phyloP scores from a whole-genome alignment of 2,797 vertebrate species.

The Atherinosoma microstoma region DNA sequence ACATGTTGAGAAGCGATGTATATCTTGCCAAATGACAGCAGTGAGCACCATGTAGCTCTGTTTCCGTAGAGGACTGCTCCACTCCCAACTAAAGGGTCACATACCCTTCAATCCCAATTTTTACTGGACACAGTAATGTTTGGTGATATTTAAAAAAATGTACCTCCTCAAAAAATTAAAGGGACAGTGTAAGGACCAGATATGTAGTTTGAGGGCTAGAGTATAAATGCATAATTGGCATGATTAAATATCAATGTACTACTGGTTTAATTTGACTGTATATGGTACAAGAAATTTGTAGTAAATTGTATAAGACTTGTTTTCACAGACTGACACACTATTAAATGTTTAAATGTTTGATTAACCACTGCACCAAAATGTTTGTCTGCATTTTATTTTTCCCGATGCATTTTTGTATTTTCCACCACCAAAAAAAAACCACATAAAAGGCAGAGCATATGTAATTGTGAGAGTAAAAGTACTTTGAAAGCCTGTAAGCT shows the following conservation, averaged over 20 bases:
- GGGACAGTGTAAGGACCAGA: too few species aligned
- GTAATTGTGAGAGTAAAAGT: not conserved
- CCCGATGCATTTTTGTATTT: not conserved
- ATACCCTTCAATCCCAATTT: too few species aligned
- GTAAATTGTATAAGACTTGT: not conserved
- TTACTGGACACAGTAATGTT: too few species aligned
- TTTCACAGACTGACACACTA: not conserved
- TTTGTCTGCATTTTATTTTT: not conserved
- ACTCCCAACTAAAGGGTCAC: too few species aligned
- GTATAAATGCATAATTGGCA: not conserved
- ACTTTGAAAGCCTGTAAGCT: conserved; percentile 1
- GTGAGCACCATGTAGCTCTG: too few species aligned
- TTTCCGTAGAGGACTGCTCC: too few species aligned
- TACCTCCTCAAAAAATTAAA: too few species aligned
- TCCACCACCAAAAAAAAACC: not conserved
- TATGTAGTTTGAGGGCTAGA: not conserved
- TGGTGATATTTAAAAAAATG: too few species aligned
- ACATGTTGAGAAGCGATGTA: too few species aligned
- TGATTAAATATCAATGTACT: not conserved
- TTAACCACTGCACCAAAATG: not conserved
- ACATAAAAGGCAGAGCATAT: not conserved
- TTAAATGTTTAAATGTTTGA: not conserved
- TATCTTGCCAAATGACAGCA: too few species aligned
- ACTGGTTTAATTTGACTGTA: not conserved
- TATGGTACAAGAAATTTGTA: not conserved